These are phyloP conservation scores for Drosophila nigromelanica DNA, from an alignment of 1,140 invertebrate species.

Conservation along the genomic window DNA sequence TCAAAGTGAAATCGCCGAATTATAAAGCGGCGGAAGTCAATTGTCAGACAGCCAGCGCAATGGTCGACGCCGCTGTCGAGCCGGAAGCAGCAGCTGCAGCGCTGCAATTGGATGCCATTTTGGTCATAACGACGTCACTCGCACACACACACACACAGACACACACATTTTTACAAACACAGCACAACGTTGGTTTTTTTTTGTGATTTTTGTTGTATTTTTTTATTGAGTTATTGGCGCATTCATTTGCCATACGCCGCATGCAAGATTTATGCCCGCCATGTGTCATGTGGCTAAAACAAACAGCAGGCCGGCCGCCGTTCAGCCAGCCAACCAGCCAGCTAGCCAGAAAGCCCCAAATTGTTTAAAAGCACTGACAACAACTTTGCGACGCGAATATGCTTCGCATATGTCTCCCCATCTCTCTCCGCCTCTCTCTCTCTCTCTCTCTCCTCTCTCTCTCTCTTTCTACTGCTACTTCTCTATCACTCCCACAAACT, in stretches of 20 bases:
- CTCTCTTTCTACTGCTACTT: not conserved
- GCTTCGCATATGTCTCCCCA: slow-evolving; percentile 3
- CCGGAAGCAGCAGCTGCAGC: slow-evolving; percentile 74
- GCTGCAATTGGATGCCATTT: slow-evolving; percentile 59
- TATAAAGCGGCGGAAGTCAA: slow-evolving; percentile 64
- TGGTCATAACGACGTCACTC: slow-evolving; percentile 45
- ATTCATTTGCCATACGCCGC: slow-evolving; percentile 80
- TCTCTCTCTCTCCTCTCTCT: not conserved
- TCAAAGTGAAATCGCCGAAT: slow-evolving; percentile 26
- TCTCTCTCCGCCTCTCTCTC: not conserved
- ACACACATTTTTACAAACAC: not conserved
- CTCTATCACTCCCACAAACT: not conserved
- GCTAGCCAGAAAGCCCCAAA: slow-evolving; percentile 23
- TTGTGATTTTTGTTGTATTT: slow-evolving; percentile 18
- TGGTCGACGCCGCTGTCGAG: slow-evolving; percentile 45
- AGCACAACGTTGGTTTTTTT: slow-evolving; percentile 2
- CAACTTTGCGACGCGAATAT: slow-evolving; percentile 43
- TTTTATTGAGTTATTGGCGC: slow-evolving; percentile 80
- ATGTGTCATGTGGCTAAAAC: slow-evolving; percentile 80
- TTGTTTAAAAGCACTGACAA: slow-evolving; percentile 45
- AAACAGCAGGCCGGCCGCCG: slow-evolving; percentile 32
- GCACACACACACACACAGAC: slow-evolving; percentile 3
- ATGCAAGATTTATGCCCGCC: slow-evolving; percentile 78
- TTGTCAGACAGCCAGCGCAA: slow-evolving; percentile 73
- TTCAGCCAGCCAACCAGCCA: slow-evolving; percentile 3